Base-by-base conservation (phyloP, 2,113 vertebrate species). In the Hydropotes inermis region DNA sequence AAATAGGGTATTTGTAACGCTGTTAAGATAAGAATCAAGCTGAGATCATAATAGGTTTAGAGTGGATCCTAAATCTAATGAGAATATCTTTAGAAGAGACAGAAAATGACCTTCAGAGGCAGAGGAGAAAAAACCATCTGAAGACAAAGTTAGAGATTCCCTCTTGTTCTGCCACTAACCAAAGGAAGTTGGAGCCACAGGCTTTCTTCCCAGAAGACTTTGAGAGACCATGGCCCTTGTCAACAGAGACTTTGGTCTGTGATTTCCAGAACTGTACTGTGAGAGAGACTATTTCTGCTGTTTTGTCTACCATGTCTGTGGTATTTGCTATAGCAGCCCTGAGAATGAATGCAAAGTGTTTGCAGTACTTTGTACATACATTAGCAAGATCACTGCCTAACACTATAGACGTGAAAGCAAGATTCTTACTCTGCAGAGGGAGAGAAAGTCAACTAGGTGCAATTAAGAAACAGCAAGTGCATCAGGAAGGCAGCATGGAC, bases 171-270 rank as follows among this genome's bases (percentile, higher is more conserved):
- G 2, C 6, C 60, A 55, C 4, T n/a, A 39, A 1, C 3, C 27
- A 90, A 61, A 64, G 61, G 33, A 91, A 14, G 8, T 15, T 43
- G 7, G 23, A 39, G 36, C 1, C 30, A 25, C 50, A n/a, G 43
- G 15, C 61, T 78, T 2, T 47, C 13, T 14, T 61, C 27, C 2
- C 0, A n/a, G 50, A 12, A 64, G 6, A 3, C 1, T 52, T 70
- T 88, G 36, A 43, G n/a, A 16, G 4, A 50, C 4, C 1, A 12
- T 25, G 39, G 7, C 17, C 14, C 61, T 28, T 55, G 25, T 11
- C 23, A 4, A 43, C 3, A 50, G 11, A 54, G 14, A 61, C 25
- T 60, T 86, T 83, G 55, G 6, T n/a, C 15, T 79, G 3, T 45
- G 19, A 11, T 2, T 12, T 85, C 14, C 16, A 36, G 25, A 54